These are phyloP conservation scores for Potorous gilbertii DNA, from an alignment of 2,797 vertebrate species.

Conservation along the genomic window DNA sequence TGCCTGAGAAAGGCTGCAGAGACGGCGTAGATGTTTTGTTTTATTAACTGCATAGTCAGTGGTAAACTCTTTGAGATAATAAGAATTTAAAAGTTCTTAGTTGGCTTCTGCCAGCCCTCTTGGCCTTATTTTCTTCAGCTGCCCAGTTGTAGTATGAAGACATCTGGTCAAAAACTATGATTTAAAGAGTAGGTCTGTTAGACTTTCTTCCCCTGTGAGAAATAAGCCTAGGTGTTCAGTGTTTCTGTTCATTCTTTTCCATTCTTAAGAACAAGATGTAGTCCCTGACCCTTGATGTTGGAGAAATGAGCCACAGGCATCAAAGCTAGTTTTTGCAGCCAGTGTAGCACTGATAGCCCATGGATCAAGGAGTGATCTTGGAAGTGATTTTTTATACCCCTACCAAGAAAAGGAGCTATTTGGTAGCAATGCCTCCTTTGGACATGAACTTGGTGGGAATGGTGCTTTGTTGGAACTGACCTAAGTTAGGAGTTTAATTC, in stretches of 20 bases:
- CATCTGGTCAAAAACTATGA: neutral
- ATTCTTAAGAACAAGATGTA: neutral
- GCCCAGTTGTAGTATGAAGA: neutral
- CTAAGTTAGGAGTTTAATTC: neutral
- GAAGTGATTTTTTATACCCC: neutral
- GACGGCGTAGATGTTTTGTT: neutral
- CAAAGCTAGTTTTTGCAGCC: neutral
- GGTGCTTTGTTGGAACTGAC: neutral
- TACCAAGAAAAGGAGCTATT: neutral
- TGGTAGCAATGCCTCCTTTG: neutral
- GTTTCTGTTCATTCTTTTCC: neutral
- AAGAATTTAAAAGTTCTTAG: neutral
- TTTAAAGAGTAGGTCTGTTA: neutral
- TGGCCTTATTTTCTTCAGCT: neutral
- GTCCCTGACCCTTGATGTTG: neutral
- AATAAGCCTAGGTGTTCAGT: neutral
- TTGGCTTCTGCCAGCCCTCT: neutral
- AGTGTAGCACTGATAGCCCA: neutral
- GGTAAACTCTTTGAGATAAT: neutral
- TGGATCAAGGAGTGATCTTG: neutral
- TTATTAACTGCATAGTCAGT: neutral
- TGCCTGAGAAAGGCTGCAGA: neutral
- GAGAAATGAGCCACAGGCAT: neutral
- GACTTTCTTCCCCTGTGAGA: neutral
- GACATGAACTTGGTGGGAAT: neutral